Conservation (phyloP, 1,140 invertebrate species). For the Cephus cinctus region DNA sequence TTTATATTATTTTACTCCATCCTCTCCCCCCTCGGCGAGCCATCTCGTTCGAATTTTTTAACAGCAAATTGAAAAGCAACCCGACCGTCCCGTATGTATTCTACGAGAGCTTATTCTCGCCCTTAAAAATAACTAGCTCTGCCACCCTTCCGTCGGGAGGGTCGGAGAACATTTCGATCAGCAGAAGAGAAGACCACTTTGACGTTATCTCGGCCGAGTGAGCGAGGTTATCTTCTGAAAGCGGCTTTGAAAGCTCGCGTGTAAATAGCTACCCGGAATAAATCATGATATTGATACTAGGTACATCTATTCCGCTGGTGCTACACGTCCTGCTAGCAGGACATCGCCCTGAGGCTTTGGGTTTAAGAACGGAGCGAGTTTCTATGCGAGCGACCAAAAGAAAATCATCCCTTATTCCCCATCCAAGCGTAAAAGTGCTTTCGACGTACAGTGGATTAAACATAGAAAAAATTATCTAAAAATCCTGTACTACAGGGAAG, state of each 20-base stretch:
- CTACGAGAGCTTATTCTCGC: not conserved
- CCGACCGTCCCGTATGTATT: not conserved
- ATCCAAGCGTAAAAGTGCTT: conserved; percentile 3
- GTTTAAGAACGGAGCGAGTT: too few relatives aligned
- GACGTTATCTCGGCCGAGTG: conserved; percentile 40
- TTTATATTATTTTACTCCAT: too few relatives aligned
- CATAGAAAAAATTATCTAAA: too few relatives aligned
- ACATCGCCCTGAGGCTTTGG: too few relatives aligned
- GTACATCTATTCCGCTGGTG: too few relatives aligned
- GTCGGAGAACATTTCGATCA: not conserved
- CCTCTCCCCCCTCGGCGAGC: too few relatives aligned
- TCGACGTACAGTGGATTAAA: too few relatives aligned
- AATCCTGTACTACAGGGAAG: too few relatives aligned
- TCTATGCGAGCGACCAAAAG: conserved; percentile 5
- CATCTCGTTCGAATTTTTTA: not conserved
- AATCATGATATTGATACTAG: conserved; percentile 42
- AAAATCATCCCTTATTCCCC: conserved; percentile 26
- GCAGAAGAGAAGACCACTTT: conserved; percentile 29
- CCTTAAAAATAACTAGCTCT: not conserved
- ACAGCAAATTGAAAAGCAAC: not conserved
- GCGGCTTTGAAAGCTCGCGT: conserved; percentile 41
- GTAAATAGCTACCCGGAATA: conserved; percentile 47
- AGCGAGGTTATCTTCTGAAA: conserved; percentile 40
- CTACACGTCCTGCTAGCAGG: too few relatives aligned
- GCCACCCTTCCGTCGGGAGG: not conserved